These are phyloP conservation scores for Montipora capitata DNA, from an alignment of 92 coral and sea anemone species.

Conservation along the genomic window DNA sequence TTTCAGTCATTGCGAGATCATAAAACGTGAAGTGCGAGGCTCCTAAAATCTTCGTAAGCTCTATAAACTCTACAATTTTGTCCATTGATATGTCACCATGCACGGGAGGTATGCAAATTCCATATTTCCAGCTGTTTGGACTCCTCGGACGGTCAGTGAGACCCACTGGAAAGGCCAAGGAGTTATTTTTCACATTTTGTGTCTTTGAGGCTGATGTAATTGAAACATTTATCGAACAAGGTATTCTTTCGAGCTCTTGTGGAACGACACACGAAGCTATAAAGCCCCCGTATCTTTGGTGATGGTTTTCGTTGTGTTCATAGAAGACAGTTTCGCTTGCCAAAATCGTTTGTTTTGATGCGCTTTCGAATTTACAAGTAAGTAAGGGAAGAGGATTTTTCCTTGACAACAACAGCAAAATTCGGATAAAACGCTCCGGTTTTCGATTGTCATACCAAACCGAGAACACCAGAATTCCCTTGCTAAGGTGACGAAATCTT, in stretches of 20 bases:
- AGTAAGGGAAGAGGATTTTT: slow-evolving; percentile 30
- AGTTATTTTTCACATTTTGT: neutral
- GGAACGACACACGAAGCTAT: slow-evolving; percentile 74
- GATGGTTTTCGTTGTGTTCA: slow-evolving; percentile 43
- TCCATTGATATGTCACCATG: slow-evolving; percentile 41
- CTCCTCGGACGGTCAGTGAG: slow-evolving; percentile 6
- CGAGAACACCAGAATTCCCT: slow-evolving; percentile 28
- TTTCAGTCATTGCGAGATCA: slow-evolving; percentile 36
- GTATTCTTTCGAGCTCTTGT: slow-evolving; percentile 30
- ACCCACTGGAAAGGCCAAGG: slow-evolving; percentile 56
- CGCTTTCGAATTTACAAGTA: slow-evolving; percentile 14
- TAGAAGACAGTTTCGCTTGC: neutral
- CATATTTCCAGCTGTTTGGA: slow-evolving; percentile 20
- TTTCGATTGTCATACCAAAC: slow-evolving; percentile 43
- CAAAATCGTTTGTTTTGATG: neutral
- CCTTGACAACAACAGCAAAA: slow-evolving; percentile 22
- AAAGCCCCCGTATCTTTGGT: slow-evolving; percentile 56
- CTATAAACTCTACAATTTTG: slow-evolving; percentile 72
- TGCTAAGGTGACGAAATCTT: slow-evolving; percentile 25
- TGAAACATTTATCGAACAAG: slow-evolving; percentile 50
- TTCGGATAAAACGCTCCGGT: slow-evolving; percentile 17
- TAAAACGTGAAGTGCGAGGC: slow-evolving; percentile 74
- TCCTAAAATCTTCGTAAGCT: slow-evolving; percentile 66
- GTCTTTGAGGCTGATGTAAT: slow-evolving; percentile 35
- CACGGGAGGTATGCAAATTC: slow-evolving; percentile 74